Percentiles rank a stretch among this genome's conserved stretches.
Conservation (phyloP, 1,140 invertebrate species). For the Antheraea mylitta region DNA sequence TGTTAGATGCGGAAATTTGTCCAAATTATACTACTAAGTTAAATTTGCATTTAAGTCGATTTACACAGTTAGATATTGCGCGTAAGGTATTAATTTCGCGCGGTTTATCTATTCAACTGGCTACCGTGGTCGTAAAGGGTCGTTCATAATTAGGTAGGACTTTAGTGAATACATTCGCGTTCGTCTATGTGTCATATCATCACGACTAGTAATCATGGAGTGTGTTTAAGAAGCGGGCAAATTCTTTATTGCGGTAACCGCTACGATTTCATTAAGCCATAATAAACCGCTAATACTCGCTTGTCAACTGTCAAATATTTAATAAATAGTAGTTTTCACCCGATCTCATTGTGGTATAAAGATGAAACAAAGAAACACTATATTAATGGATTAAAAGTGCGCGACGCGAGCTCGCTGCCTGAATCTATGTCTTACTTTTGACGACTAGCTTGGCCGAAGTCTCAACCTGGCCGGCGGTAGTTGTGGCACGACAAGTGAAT, state of each 20-base stretch:
- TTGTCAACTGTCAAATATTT: constrained; percentile 60
- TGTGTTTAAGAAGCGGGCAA: constrained; percentile 53
- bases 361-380: constrained; percentile 76
- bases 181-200: constrained; percentile 47
- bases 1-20: constrained; percentile 75
- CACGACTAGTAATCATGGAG: constrained; percentile 42
- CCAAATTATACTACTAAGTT: constrained; percentile 65
- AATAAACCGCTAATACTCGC: constrained; percentile 47
- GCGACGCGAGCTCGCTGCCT: constrained; percentile 77
- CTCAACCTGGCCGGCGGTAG: constrained; percentile 94
- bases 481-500: constrained; percentile 95
- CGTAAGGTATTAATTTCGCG: constrained; percentile 33
- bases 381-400: constrained; percentile 76
- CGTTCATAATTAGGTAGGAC: constrained; percentile 23
- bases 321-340: constrained; percentile 73
- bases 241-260: constrained; percentile 68
- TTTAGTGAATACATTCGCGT: constrained; percentile 17
- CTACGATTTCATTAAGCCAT: constrained; percentile 63
- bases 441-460: constrained; percentile 95
- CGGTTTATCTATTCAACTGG: constrained; percentile 9
- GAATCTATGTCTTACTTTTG: constrained; percentile 96
- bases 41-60: constrained; percentile 52
- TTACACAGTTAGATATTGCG: constrained; percentile 43
- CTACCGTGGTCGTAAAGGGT: constrained; percentile 18
- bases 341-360: constrained; percentile 73